These are phyloP conservation scores for Notodonta dromedarius DNA, from an alignment of 2,888 invertebrate genomes.

Conservation along the genomic window DNA sequence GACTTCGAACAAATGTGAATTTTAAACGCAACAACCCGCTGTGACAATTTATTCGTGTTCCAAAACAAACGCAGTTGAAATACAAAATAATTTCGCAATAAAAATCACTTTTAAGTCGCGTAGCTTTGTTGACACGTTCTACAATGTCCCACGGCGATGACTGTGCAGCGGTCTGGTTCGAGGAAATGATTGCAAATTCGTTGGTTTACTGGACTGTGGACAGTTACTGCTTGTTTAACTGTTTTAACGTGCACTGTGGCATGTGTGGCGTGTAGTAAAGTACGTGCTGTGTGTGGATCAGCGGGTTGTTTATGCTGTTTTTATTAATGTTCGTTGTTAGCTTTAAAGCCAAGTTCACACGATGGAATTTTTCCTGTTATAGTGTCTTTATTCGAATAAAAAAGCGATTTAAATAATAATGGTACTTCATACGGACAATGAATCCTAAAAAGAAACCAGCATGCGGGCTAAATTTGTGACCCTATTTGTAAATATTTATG, in stretches of 20 bases:
- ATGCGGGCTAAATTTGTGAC: too few species aligned
- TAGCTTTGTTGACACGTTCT: background rate
- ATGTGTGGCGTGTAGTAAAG: background rate
- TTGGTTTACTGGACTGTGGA: conserved; percentile 1
- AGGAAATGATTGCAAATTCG: background rate
- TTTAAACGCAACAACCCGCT: background rate
- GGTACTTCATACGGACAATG: too few species aligned
- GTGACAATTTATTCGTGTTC: background rate
- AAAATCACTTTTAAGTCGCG: too few species aligned
- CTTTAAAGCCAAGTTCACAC: background rate
- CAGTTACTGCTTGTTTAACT: conserved; percentile 1
- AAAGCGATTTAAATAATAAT: too few species aligned
- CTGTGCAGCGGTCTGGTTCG: background rate
- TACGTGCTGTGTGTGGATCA: background rate
- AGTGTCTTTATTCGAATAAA: too few species aligned
- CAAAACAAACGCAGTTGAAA: background rate
- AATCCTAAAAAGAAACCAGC: too few species aligned
- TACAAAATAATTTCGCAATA: background rate
- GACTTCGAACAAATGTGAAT: conserved; percentile 1
- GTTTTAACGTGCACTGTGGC: background rate
- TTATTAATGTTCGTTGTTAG: background rate
- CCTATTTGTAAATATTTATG: too few species aligned
- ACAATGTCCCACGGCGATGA: background rate
- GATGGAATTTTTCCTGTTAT: background rate
- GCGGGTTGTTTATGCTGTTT: background rate